These are phyloP conservation scores for Notamacropus eugenii DNA, from an alignment of 2,797 vertebrate species.

Conservation along the genomic window DNA sequence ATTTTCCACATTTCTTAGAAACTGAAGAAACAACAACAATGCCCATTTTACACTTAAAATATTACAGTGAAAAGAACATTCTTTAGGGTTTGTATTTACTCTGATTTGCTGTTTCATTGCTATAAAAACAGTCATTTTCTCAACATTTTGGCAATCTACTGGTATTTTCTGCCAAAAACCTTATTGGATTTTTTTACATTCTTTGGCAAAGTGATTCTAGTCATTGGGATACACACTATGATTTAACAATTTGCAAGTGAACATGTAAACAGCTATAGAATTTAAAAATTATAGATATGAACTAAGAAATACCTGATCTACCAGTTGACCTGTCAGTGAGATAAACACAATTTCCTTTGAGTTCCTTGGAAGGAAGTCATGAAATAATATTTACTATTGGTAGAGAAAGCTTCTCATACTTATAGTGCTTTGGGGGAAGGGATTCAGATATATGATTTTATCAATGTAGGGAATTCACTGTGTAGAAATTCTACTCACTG, in stretches of 20 bases:
- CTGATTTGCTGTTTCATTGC: slow-evolving; percentile 42
- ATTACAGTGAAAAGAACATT: slow-evolving; percentile 14
- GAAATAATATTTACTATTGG: not conserved
- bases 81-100: not conserved
- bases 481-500: not conserved
- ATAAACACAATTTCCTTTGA: not conserved
- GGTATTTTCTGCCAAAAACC: not conserved
- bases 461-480: not conserved
- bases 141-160: slow-evolving; percentile 23
- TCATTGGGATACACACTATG: not conserved
- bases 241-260: slow-evolving; percentile 26
- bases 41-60: slow-evolving; percentile 30
- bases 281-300: slow-evolving; percentile 24
- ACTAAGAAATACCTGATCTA: not conserved
- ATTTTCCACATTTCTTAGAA: slow-evolving; percentile 17
- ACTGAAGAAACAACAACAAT: slow-evolving; percentile 54
- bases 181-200: not conserved
- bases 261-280: slow-evolving; percentile 28
- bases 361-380: not conserved
- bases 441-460: not conserved
- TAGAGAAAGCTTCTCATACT: not conserved
- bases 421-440: not conserved
- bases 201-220: not conserved
- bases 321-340: not conserved
- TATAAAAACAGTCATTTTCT: slow-evolving; percentile 49